phyloP scores from a whole-genome alignment of 2,888 invertebrate species.

The Lumbricus terrestris region DNA sequence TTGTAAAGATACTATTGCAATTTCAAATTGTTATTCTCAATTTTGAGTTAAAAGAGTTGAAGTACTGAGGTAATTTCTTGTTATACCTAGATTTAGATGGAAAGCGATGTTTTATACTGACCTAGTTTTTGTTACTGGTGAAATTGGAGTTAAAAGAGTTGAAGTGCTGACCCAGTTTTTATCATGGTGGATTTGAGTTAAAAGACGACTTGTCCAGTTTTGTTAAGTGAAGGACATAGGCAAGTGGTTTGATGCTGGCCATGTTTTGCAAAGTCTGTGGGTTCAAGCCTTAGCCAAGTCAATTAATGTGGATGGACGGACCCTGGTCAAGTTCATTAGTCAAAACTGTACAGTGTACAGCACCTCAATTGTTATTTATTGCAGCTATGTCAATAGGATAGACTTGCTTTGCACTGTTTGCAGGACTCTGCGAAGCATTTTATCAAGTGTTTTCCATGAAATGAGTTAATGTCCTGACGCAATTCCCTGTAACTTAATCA shows the following conservation, averaged over 20 bases:
- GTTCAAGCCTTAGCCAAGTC: background rate
- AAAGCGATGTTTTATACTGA: background rate
- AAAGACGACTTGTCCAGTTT: background rate
- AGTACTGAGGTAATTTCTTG: background rate
- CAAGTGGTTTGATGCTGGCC: background rate
- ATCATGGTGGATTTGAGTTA: background rate
- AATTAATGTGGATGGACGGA: background rate
- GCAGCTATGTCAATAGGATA: background rate
- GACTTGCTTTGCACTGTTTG: background rate
- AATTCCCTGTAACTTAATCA: background rate
- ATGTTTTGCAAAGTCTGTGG: background rate
- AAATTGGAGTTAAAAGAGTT: background rate
- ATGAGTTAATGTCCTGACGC: background rate
- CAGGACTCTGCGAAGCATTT: background rate
- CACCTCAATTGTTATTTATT: background rate
- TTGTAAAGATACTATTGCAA: background rate
- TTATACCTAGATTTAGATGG: background rate
- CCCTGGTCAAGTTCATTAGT: background rate
- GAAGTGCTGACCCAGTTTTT: background rate
- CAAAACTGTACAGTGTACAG: background rate
- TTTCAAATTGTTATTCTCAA: background rate
- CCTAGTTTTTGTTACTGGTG: background rate
- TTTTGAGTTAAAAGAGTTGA: background rate
- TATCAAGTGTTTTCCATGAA: background rate
- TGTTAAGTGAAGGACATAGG: background rate